Base-by-base conservation (phyloP, 2,113 vertebrate species). In the Vulpes lagopus region DNA sequence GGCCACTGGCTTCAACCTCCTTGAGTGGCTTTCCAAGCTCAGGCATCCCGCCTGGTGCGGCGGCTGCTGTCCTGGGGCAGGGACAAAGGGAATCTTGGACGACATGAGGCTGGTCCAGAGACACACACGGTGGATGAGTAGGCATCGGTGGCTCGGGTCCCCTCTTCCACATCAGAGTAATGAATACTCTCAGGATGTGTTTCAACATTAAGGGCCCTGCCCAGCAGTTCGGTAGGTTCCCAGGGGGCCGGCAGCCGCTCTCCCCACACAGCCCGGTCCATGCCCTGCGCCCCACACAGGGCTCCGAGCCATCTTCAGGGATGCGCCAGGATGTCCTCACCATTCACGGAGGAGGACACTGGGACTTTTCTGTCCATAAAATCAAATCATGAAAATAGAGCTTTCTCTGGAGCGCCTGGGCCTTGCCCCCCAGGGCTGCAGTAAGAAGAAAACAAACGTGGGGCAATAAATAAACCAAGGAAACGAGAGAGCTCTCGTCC, bases 401-500 rank as follows among this genome's bases (percentile, higher is more conserved):
- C 69, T 92, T 95, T 80, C 59, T 92, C 88, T 80, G 59, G 19
- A 69, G 23, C 16, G 59, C 17, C 65, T 91, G 4, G 43, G 76
- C 59, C 90, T 92, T 94, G 88, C 94, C 71, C 83, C 88, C 43
- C 73, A 51, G 80, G 32, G 35, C 59, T 81, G 62, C 25, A 84
- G 23, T 83, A 92, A 97, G 89, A 85, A 64, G 80, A 73, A 73
- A 89, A 95, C 43, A 43, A 94, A 62, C 30, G 15, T 43, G 22
- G 69, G 71, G 59, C 55, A 95, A 94, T 93, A 96, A 95, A 97
- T 86, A 96, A 79, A 35, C 25, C 16, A 85, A 89, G 64, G 23
- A 1, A 79, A 85, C 35, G 67, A 80, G 57, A 78, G 59, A 71
- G 16, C 35, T 82, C 25, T 96, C 60, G 79, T 73, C 62, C 88